Evolutionary conservation across 2,797 vertebrate species (phyloP).

Genomic region (Mormyrus hasselquistii): DNA sequence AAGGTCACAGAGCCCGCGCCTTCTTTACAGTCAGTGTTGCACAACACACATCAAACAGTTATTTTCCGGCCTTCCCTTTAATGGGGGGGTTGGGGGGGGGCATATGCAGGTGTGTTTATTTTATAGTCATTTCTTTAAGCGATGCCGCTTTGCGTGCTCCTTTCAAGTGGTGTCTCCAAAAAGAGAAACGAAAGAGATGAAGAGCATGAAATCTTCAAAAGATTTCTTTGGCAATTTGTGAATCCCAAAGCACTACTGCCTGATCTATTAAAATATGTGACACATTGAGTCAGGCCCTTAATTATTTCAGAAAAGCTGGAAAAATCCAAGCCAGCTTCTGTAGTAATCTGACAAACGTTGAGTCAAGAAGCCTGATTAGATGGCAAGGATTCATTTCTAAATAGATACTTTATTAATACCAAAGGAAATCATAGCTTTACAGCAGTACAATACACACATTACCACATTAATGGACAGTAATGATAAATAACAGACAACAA

Average conservation of each 20-base stretch:
- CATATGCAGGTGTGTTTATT: background rate
- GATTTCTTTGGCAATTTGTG: background rate
- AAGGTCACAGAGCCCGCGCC: background rate
- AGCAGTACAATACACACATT: background rate
- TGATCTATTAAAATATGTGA: background rate
- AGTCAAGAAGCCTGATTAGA: background rate
- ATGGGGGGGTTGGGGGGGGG: background rate
- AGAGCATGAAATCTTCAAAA: background rate
- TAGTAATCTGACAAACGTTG: background rate
- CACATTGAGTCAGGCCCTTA: background rate
- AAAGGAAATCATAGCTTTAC: background rate
- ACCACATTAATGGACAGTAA: background rate
- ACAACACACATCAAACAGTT: constrained; percentile 3
- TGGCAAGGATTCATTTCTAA: background rate
- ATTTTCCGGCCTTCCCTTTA: background rate
- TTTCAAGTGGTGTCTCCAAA: background rate
- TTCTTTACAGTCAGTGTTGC: background rate
- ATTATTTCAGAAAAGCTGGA: background rate
- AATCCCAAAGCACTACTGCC: background rate
- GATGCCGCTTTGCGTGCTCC: background rate
- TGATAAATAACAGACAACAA: background rate
- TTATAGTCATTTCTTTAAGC: background rate
- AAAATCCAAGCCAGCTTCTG: background rate
- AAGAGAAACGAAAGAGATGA: background rate
- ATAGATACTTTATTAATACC: background rate